Evolutionary conservation across 2,797 vertebrate species (phyloP).

Genomic region (Pitangus sulphuratus): DNA sequence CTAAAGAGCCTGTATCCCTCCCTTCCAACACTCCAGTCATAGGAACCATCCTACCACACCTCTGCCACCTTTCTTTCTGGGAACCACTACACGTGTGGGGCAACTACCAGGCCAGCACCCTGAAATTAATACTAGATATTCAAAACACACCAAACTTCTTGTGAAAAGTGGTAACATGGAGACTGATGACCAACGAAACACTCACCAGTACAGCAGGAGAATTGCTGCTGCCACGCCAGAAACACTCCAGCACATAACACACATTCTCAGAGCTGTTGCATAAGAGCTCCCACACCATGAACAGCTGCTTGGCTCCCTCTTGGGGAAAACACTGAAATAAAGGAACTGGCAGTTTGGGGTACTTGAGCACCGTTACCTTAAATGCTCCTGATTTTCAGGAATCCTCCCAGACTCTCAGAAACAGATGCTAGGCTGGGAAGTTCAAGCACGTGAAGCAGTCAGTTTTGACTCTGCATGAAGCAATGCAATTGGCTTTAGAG

Average conservation of each 20-base stretch:
- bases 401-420: not conserved
- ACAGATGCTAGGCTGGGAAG: not conserved
- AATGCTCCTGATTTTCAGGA: conserved; percentile 5
- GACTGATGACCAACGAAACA: not conserved
- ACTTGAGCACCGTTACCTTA: not conserved
- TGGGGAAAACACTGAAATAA: conserved; percentile 18
- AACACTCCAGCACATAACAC: not conserved
- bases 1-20: not conserved
- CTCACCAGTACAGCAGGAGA: not conserved
- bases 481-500: not conserved
- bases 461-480: not conserved
- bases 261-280: not conserved
- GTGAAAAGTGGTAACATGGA: not conserved
- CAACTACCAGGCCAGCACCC: not conserved
- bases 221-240: not conserved
- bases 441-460: not conserved
- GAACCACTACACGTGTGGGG: accelerated
- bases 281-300: not conserved
- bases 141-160: not conserved
- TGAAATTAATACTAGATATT: not conserved
- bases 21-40: not conserved
- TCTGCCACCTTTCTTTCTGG: not conserved
- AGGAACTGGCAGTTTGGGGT: not conserved
- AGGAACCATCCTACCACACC: not conserved
- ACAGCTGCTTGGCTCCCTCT: conserved; percentile 41